Base-by-base conservation (phyloP, 35 echinoderm and acorn worm species). In the Heliocidaris tuberculata region DNA sequence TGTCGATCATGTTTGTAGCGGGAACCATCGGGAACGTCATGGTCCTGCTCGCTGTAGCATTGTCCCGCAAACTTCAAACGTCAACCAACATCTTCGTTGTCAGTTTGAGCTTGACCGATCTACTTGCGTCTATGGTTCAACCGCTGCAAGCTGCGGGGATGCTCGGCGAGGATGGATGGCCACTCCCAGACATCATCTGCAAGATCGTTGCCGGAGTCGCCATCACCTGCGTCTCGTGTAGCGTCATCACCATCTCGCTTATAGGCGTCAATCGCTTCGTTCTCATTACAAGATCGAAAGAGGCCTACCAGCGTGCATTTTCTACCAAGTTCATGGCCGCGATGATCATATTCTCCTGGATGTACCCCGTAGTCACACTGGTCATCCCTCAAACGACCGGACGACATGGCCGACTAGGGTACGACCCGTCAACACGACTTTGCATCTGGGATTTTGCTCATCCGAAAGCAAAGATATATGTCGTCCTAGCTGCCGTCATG, bases 11-110 rank as follows among this genome's bases (percentile, higher is more conserved):
- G 11, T 50, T n/a, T 15, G 35, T 86, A 11, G 35, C 65, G n/a
- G 95, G 95, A 48, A 71, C 92, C 48, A 30, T 48, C 48, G 95
- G 95, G 0, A 95, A 95, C 90, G 42, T 88, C 24, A 42, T 95
- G 16, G 95, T 95, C 21, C 92, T 95, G 13, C 71, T 94, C 0
- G 92, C 92, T 12, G 95, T 96, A 31, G 13, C 78, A 9, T 70
- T 96, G 29, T 96, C 95, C 12, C 92, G 86, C 10, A 92, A 91
- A 50, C 88, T 95, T 85, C 95, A 95, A 48, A 95, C 48, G 7
- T 56, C 90, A 17, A 92, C 95, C 59, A 95, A 93, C 71, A 60
- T 93, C 24, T 95, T 95, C 71, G 70, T 95, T 31, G 88, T 90
- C 27, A 95, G 90, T 49, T 85, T 95, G 31, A 88, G 86, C 48